Percentiles rank a stretch among this genome's conserved stretches.
Conservation (phyloP, 2,888 invertebrate genomes). For the Synanthedon myopaeformis region DNA sequence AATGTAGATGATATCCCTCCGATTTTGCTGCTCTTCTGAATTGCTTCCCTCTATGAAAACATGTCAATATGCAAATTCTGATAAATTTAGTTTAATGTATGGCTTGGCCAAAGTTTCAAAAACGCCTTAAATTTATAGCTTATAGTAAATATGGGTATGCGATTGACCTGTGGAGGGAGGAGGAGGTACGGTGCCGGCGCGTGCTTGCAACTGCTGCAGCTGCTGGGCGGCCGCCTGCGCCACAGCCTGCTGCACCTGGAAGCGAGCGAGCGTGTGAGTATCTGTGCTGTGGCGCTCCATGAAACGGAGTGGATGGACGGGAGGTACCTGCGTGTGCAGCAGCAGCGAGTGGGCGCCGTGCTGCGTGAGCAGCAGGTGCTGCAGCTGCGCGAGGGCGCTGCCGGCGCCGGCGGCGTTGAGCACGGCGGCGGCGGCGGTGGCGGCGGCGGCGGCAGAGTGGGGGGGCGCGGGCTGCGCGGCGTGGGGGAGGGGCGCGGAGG, state of each 20-base stretch:
- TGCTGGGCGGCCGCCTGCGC: slow-evolving; percentile 89
- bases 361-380: slow-evolving; percentile 56
- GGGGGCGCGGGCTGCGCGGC: slow-evolving; percentile 19
- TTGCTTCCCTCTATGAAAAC: too few relatives aligned
- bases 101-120: too few relatives aligned
- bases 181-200: slow-evolving; percentile 23
- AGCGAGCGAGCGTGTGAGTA: neutral
- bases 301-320: neutral
- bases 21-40: too few relatives aligned
- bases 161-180: slow-evolving; percentile 2
- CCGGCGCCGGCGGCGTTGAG: slow-evolving; percentile 52
- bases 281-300: neutral
- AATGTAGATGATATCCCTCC: too few relatives aligned
- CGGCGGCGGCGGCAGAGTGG: slow-evolving; percentile 20
- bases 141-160: neutral
- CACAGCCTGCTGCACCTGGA: slow-evolving; percentile 82
- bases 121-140: too few relatives aligned
- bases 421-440: slow-evolving; percentile 29
- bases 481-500: slow-evolving; percentile 34
- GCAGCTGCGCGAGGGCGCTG: slow-evolving; percentile 56
- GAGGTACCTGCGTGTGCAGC: slow-evolving; percentile 50
- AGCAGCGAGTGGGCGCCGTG: slow-evolving; percentile 60
- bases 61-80: too few relatives aligned
- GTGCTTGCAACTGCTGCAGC: slow-evolving; percentile 80
- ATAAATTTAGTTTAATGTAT: too few relatives aligned